Evolutionary conservation across 2,797 vertebrate species (phyloP).

Genomic region (Microchirus variegatus): DNA sequence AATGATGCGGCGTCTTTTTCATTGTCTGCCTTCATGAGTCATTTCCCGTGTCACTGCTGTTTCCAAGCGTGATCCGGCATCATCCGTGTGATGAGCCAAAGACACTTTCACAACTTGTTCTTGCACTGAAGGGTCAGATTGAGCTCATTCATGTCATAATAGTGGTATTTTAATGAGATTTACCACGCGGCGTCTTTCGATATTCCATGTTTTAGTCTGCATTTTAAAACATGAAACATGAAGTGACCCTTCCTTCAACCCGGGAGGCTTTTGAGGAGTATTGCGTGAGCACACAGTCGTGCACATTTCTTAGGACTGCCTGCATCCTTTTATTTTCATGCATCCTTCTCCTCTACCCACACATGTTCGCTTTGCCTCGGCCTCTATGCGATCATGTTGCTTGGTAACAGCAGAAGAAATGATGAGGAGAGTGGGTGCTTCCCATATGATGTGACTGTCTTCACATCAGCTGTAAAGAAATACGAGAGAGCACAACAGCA

Average conservation of each 20-base stretch:
- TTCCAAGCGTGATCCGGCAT: conserved; percentile 8
- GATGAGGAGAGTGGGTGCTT: conserved; percentile 67
- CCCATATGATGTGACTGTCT: conserved; percentile 55
- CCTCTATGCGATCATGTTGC: conserved; percentile 76
- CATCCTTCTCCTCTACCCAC: conserved; percentile 74
- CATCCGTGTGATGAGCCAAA: conserved; percentile 20
- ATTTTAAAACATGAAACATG: neutral
- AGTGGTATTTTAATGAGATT: neutral
- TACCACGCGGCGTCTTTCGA: neutral
- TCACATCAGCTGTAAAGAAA: conserved; percentile 60
- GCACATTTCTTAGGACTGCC: conserved; percentile 44
- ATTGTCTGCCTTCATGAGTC: conserved; percentile 50
- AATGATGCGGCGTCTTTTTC: conserved; percentile 53
- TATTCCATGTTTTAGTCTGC: neutral
- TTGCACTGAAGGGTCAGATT: neutral
- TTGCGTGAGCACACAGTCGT: conserved; percentile 24
- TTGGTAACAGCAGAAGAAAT: conserved; percentile 75
- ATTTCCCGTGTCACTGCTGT: conserved; percentile 33
- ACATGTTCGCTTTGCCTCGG: conserved; percentile 65
- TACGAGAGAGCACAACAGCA: neutral
- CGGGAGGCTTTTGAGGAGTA: neutral
- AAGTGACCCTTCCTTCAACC: conserved; percentile 2
- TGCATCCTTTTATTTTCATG: conserved; percentile 59
- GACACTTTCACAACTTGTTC: conserved; percentile 14
- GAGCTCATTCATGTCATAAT: neutral